A percentile compares a stretch with the other conserved stretches of the same genome.
phyloP scores from a whole-genome alignment of 2,797 vertebrate genomes.

The Gymnocypris eckloni region DNA sequence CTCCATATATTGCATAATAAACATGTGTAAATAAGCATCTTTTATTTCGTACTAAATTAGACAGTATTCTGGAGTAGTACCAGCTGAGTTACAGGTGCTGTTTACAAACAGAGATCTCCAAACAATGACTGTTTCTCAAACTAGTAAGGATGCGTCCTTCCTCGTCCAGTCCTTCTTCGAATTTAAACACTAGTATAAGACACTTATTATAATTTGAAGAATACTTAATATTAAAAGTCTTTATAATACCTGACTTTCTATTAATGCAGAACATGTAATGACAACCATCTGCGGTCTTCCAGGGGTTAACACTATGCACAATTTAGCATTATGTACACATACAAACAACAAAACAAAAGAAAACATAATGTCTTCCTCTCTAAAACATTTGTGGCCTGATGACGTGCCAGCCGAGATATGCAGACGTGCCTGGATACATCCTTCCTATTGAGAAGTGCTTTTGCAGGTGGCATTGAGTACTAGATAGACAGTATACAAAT shows the following conservation, averaged over 20 bases:
- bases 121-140: slow-evolving; percentile 7
- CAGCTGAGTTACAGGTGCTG: background rate
- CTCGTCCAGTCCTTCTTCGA: background rate
- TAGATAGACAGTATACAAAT: background rate
- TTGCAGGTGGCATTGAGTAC: slow-evolving; percentile 36
- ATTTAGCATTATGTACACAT: background rate
- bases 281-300: background rate
- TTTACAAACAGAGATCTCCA: slow-evolving; percentile 14
- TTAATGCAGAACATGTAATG: background rate
- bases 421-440: background rate
- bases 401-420: background rate
- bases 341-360: background rate
- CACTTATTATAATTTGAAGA: background rate
- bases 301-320: background rate
- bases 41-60: background rate
- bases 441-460: background rate
- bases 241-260: background rate
- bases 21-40: background rate
- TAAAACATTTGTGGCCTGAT: background rate
- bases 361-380: background rate
- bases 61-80: background rate
- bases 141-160: background rate
- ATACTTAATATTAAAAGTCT: background rate
- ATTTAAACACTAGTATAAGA: background rate
- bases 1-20: background rate